A percentile compares a stretch with the other conserved stretches of the same genome.
phyloP scores from a whole-genome alignment of 2,888 invertebrate species.

The Acanthoscelides obtectus region DNA sequence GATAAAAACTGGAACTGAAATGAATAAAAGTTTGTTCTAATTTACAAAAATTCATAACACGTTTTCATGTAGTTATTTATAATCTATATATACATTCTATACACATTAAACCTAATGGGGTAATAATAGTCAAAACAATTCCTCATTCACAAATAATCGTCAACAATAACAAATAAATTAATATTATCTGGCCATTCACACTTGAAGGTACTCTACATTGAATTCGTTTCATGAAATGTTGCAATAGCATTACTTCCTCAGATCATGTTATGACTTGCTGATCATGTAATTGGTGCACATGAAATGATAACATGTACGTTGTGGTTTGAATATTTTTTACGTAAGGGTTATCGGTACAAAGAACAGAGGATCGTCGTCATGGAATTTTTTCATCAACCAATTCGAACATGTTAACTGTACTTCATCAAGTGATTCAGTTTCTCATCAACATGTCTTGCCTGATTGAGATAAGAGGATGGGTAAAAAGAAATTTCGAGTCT shows the following conservation, averaged over 20 bases:
- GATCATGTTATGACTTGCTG: neutral
- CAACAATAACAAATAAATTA: neutral
- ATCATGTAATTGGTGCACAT: neutral
- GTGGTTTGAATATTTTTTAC: too few species aligned
- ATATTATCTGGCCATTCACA: neutral
- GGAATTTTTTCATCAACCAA: neutral
- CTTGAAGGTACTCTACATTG: neutral
- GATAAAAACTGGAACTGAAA: too few species aligned
- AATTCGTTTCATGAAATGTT: neutral
- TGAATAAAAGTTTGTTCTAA: too few species aligned
- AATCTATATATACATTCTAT: neutral
- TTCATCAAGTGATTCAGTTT: neutral
- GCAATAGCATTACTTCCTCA: conserved; percentile 12
- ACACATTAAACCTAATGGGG: neutral
- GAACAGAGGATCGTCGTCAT: neutral
- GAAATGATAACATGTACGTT: neutral
- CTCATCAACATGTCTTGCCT: neutral
- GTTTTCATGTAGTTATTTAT: too few species aligned
- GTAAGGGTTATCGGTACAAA: neutral
- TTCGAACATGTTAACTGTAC: neutral
- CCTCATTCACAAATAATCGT: neutral
- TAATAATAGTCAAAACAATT: neutral
- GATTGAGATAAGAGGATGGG: neutral
- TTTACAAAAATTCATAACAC: too few species aligned
- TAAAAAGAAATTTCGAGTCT: neutral